Evolutionary conservation across 64 coral and sea anemone species (phyloP).

Genomic region (Exaiptasia diaphana): DNA sequence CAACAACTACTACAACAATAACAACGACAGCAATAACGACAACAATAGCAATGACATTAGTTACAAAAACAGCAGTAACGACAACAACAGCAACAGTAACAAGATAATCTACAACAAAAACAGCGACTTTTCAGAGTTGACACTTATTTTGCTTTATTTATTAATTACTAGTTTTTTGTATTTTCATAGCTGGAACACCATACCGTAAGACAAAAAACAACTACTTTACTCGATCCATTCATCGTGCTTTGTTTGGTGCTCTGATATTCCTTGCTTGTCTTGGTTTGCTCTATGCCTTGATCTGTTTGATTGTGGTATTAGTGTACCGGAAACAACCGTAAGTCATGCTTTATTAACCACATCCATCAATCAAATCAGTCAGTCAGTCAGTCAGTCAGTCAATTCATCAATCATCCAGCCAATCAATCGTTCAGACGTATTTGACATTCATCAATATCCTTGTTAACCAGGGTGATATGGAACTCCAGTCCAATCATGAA

Average conservation of each 20-base stretch:
- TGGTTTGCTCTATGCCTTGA: constrained; percentile 71
- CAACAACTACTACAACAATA: too few species aligned
- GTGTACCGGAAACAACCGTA: background rate
- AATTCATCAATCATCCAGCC: too few species aligned
- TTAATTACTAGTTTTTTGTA: background rate
- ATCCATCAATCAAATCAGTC: too few species aligned
- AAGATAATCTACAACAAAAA: too few species aligned
- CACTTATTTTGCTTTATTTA: background rate
- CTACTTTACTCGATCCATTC: constrained; percentile 37
- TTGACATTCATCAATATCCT: background rate
- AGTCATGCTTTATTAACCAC: too few species aligned
- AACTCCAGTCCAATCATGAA: constrained; percentile 73
- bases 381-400: too few species aligned
- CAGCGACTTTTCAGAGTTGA: too few species aligned
- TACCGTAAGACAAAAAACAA: constrained; percentile 67
- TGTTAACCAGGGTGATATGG: constrained; percentile 63
- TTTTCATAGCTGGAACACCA: constrained; percentile 56
- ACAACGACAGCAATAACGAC: too few species aligned
- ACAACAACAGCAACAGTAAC: too few species aligned
- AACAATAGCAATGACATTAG: background rate
- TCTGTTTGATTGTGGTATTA: constrained; percentile 51
- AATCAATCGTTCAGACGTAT: too few species aligned
- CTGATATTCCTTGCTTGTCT: constrained; percentile 50
- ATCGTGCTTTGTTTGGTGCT: constrained; percentile 37
- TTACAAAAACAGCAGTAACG: too few species aligned